Evolutionary conservation across 2,113 vertebrate genomes (phyloP), one percentile per base, ranked within the genome.

Genomic region (Cricetomys ansorgei): DNA sequence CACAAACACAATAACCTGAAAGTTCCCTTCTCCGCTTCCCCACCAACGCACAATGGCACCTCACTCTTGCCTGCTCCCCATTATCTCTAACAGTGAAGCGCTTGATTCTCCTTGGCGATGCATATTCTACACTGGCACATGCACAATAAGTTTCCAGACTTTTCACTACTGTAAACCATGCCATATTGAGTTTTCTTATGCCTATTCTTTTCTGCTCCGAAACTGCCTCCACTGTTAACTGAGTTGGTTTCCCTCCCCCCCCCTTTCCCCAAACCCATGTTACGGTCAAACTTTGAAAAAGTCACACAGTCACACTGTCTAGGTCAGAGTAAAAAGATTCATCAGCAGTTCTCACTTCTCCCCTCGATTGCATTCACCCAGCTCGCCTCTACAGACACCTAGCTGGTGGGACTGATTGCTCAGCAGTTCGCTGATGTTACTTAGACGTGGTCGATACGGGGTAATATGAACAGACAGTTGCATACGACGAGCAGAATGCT

Each of bases 401-500:
- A 89, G 84, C 92, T 94, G 75, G 57, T 72, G 2, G 31, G 45
- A 87, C 77, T 97, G 96, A 97, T 97, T 92, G 96, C 87, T 98
- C 98, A 97, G 97, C 97, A 97, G 88, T 87, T 89, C 0, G 1
- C 95, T 96, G 91, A 95, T 80, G 92, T 79, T 95, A 95, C 97
- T 97, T 92, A 95, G 95, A 90, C 77, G 50, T 95, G 97, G 94
- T 98, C 97, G 85, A 96, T 96, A 96, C 2, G 1, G 77, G 81
- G 91, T 94, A 97, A 97, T 91, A 92, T 87, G 96, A 97, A 97
- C 83, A 97, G 96, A 96, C 64, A 94, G 88, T 86, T 76, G 76
- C 94, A 96, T 96, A 98, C 86, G 95, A 98, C 97, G 91, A 97
- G 95, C 92, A 96, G 92, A 94, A 96, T 96, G 95, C 94, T 98